Evolutionary conservation across 92 coral and sea anemone genomes (phyloP), one percentile per base, ranked within the genome.

Genomic region (Pocillopora meandrina): DNA sequence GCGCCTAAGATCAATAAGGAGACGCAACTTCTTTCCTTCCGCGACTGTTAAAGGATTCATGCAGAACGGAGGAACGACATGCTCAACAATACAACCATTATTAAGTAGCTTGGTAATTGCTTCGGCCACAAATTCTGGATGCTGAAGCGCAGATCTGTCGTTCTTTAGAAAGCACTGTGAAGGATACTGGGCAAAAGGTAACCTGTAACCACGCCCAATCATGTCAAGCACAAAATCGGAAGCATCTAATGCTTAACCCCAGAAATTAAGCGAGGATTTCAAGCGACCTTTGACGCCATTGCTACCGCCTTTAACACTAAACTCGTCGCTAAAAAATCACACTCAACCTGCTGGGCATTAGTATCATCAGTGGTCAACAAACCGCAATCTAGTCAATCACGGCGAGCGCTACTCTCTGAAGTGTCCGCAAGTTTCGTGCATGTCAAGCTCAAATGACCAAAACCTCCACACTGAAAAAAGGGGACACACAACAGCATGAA

Each of bases 71-170:
- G 89, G 88, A 61, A 61, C 13, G 3, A 19, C 84, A 57, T 72
- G 89, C 87, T 91, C 89, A 55, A 66, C 76, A 71, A 91, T 76
- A 69, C 93, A 91, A 18, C 78, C 88, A 56, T 26, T 26, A 26
- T 0, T 26, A 87, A 81, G 16, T 26, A 67, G 89, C 82, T 91
- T 87, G 34, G 19, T 49, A 72, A 90, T 90, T 8, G 93, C 90
- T 75, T 71, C 72, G n/a, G 69, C 26, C 26, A 65, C 93, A 73
- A 86, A 82, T 35, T 60, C 71, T 17, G 88, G 55, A 61, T 86
- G 83, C 66, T 62, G 83, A 49, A 61, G 73, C 15, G 82, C 84
- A 10, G 88, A 87, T 56, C 56, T 78, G 62, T 90, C 86, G 65
- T 72, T 73, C 75, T 70, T 77, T n/a, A 88, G 73, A 80, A 80